Evolutionary conservation across 2,888 invertebrate species (phyloP), one percentile per base, ranked within the genome.

Genomic region (Aleiodes leptofemur): DNA sequence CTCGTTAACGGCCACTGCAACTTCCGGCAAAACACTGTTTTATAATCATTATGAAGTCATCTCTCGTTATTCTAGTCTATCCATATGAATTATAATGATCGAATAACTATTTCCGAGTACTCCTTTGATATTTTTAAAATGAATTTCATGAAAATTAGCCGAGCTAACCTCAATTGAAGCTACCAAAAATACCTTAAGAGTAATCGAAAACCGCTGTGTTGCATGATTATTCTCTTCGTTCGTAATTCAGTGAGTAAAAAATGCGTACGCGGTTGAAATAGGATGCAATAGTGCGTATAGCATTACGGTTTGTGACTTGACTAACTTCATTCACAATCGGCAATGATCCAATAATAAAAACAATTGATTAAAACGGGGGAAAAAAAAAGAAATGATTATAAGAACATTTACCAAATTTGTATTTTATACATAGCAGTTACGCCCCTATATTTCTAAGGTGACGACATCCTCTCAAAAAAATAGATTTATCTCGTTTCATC

Each of bases 191-290:
- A 31, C 55, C 7, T 56, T 43, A 38, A 55, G 38, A 70, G 38
- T 38, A 38, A 70, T 70, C 53, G 70, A 48, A 43, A 70, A 43
- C 70, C 70, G 70, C 56, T 70, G 70, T 55, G 55, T 70, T 70
- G 55, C 57, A 43, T 38, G 43, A 16, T 16, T 70, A 16, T 16
- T 70, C 38, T 56, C 38, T n/a, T 11, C 38, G 51, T 55, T 61
- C 23, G 69, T 57, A 64, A 64, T 64, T 64, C 64, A 64, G 48
- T 43, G 43, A 59, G n/a, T 70, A 53, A 48, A 43, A 74, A 74
- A 70, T 38, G 70, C 64, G 70, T 74, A 69, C 74, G 69, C 69
- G 55, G 64, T 74, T 74, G 70, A 64, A 74, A 74, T 70, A 70
- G 64, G 70, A 74, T 70, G 70, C 69, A 61, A 70, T 70, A 70